These are phyloP conservation scores for Automeris io DNA, from an alignment of 2,888 invertebrate species.

Conservation along the genomic window DNA sequence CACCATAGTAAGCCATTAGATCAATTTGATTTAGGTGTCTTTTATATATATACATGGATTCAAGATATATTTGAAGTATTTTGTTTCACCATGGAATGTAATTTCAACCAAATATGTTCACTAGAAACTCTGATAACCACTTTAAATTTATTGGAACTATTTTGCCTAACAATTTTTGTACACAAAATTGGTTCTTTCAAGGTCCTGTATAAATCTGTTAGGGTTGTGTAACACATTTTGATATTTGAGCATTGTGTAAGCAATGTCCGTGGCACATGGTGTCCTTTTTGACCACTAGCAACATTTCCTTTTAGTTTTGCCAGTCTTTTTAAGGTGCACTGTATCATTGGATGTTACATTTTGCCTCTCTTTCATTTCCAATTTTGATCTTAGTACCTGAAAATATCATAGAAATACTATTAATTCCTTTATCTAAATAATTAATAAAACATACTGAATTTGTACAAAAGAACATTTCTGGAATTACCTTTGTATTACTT, in stretches of 20 bases:
- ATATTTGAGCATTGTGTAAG: slow-evolving; percentile 67
- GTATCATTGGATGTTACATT: slow-evolving; percentile 82
- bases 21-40: no score
- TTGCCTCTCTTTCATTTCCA: slow-evolving; percentile 86
- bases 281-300: slow-evolving; percentile 64
- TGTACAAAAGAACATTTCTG: no score
- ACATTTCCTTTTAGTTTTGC: slow-evolving; percentile 79
- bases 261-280: slow-evolving; percentile 57
- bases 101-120: no score
- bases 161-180: slow-evolving; percentile 13
- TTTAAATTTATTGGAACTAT: slow-evolving; percentile 9
- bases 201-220: slow-evolving; percentile 23
- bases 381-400: slow-evolving; percentile 91
- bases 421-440: no score
- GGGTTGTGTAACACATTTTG: slow-evolving; percentile 61
- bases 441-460: no score
- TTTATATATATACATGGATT: no score
- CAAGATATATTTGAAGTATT: no score
- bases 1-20: no score
- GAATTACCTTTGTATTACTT: no score
- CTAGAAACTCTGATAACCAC: no score
- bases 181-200: slow-evolving; percentile 10
- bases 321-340: slow-evolving; percentile 82
- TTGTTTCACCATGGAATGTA: no score
- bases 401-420: slow-evolving; percentile 32